Percentiles rank a stretch among this genome's conserved stretches.
Conservation (phyloP, 2,113 vertebrate species). For the Marmota flaviventris region DNA sequence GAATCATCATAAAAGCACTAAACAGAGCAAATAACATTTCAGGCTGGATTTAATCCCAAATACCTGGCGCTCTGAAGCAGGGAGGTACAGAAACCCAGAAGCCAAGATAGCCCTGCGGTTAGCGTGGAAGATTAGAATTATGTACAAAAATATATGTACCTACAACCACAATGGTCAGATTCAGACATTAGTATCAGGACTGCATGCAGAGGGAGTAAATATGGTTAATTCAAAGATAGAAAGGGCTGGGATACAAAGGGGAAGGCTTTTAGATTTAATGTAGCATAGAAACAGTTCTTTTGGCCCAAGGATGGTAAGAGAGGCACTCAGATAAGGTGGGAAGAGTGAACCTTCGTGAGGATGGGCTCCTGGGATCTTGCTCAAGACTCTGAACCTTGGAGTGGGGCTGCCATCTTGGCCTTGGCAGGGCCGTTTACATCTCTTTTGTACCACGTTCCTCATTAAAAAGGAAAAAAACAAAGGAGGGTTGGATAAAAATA, state of each 20-base stretch:
- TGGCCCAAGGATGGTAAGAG: neutral
- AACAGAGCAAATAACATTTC: slow-evolving; percentile 77
- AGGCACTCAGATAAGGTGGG: neutral
- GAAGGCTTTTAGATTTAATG: neutral
- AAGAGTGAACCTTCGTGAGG: neutral
- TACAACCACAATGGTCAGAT: neutral
- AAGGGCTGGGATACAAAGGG: neutral
- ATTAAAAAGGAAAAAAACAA: neutral
- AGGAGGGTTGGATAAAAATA: neutral
- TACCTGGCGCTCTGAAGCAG: slow-evolving; percentile 31
- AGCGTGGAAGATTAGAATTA: neutral
- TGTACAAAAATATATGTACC: neutral
- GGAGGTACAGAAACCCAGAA: slow-evolving; percentile 43
- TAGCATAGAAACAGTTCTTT: neutral
- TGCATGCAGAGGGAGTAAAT: neutral
- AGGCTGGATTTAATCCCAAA: slow-evolving; percentile 78
- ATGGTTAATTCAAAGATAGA: neutral
- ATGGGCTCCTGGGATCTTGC: neutral
- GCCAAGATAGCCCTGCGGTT: neutral
- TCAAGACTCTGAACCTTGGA: neutral
- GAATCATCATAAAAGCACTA: slow-evolving; percentile 75
- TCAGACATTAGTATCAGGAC: neutral
- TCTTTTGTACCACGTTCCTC: neutral
- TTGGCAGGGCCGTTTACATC: neutral
- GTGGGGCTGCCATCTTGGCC: neutral